phyloP scores from a whole-genome alignment of 2,113 vertebrate genomes.

The Eulacestoma nigropectus region DNA sequence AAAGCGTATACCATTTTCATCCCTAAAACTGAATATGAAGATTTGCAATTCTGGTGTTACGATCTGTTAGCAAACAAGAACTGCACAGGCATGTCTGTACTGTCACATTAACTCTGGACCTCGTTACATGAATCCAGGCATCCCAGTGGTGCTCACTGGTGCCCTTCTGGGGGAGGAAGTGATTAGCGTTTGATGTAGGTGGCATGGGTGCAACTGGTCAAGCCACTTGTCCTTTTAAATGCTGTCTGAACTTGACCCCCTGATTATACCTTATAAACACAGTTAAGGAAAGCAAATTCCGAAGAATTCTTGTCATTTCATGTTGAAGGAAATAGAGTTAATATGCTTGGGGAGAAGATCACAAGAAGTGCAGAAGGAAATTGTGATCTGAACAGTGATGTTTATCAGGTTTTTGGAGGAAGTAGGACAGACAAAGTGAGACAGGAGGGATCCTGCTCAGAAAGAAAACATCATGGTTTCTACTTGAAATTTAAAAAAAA shows the following conservation, averaged over 20 bases:
- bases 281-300: not conserved
- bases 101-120: not conserved
- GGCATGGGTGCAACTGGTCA: not conserved
- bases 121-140: rapidly evolving
- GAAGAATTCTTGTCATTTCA: not conserved
- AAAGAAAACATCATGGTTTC: not conserved
- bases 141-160: not conserved
- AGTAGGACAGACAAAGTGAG: not conserved
- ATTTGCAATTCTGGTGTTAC: not conserved
- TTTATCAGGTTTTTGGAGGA: not conserved
- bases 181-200: rapidly evolving
- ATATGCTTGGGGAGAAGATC: not conserved
- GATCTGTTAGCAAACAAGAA: not conserved
- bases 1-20: not conserved
- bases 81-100: not conserved
- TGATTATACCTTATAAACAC: not conserved
- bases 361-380: not conserved
- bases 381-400: not conserved
- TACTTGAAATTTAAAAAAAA: not conserved
- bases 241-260: not conserved
- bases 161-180: not conserved
- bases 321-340: not conserved
- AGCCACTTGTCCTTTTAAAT: not conserved
- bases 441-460: not conserved
- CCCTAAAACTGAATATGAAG: not conserved